Evolutionary conservation across 2,113 vertebrate species (phyloP).

Genomic region (Syrrhaptes paradoxus): DNA sequence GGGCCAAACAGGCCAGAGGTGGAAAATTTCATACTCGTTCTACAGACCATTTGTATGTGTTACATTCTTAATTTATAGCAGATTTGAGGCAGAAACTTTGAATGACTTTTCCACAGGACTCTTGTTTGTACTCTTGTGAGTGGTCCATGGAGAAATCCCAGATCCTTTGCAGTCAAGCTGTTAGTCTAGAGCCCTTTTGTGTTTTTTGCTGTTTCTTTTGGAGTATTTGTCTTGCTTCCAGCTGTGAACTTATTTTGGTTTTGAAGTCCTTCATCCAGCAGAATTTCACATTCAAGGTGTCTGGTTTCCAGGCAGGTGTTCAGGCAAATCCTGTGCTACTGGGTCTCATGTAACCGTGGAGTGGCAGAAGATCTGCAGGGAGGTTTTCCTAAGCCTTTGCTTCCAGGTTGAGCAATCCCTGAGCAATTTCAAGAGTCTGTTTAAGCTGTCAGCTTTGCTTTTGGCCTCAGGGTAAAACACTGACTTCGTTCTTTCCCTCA

Average conservation of each 20-base stretch:
- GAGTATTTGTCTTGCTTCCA: not conserved
- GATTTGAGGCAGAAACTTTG: not conserved
- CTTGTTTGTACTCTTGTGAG: not conserved
- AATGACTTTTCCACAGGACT: not conserved
- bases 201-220: not conserved
- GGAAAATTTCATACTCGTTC: not conserved
- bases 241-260: not conserved
- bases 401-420: conserved; percentile 53
- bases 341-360: not conserved
- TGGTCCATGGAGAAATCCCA: not conserved
- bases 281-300: not conserved
- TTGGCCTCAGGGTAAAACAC: conserved; percentile 29
- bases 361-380: not conserved
- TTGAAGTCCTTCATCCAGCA: not conserved
- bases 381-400: conserved; percentile 43
- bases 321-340: conserved; percentile 15
- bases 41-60: not conserved
- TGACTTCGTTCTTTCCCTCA: not conserved
- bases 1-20: not conserved
- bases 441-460: conserved; percentile 54
- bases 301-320: conserved; percentile 28
- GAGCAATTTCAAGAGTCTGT: conserved; percentile 38
- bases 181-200: not conserved
- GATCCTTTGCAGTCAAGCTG: not conserved
- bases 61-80: not conserved